Conservation (phyloP, 2,113 vertebrate genomes). For the Anoplopoma fimbria region DNA sequence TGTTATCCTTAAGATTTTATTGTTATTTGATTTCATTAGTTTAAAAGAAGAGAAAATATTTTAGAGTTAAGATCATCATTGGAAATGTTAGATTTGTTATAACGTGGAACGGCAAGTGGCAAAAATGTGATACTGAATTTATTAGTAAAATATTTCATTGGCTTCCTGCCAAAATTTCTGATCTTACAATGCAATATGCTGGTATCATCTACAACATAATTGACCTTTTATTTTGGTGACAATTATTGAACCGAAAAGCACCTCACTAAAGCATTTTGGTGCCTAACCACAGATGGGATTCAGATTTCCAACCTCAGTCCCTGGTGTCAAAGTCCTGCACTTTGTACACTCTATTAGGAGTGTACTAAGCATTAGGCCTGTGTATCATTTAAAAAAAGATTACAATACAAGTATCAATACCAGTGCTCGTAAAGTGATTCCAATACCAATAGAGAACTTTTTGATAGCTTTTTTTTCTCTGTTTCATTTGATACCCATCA, state of each 20-base stretch:
- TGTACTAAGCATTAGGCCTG: too few relatives aligned
- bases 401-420: too few relatives aligned
- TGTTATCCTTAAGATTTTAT: neutral
- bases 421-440: too few relatives aligned
- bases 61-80: neutral
- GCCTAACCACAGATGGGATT: too few relatives aligned
- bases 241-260: neutral
- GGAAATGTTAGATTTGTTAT: neutral
- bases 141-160: neutral
- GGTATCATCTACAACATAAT: neutral
- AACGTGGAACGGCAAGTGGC: neutral
- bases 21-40: neutral
- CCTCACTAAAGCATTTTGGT: neutral
- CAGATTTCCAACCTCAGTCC: too few relatives aligned
- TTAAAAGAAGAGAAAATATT: neutral
- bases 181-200: neutral
- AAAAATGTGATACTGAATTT: too few relatives aligned
- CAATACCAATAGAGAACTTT: too few relatives aligned
- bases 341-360: too few relatives aligned
- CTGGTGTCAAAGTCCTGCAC: too few relatives aligned
- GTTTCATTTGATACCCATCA: too few relatives aligned
- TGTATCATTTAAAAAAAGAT: too few relatives aligned
- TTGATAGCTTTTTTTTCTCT: too few relatives aligned
- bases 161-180: neutral
- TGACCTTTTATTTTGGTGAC: neutral